Conservation (phyloP, 1,140 invertebrate species). For the Drosophila pectinifera region DNA sequence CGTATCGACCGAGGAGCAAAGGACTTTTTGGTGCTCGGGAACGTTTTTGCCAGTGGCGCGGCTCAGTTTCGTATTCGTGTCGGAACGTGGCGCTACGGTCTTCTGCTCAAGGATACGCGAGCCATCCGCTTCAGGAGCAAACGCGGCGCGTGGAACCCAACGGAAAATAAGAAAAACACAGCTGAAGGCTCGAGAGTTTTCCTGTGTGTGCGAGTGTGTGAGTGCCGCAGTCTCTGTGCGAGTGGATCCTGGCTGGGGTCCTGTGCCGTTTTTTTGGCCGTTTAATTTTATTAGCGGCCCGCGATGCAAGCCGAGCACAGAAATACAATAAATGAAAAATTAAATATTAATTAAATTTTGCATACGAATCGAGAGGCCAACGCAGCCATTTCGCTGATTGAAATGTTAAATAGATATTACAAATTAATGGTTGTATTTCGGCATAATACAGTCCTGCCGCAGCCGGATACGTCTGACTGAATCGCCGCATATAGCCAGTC, state of each 20-base stretch:
- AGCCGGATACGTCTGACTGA: constrained; percentile 27
- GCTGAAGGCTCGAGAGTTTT: constrained; percentile 40
- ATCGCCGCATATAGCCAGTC: constrained; percentile 1
- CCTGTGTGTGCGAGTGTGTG: constrained; percentile 26
- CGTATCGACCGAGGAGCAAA: constrained; percentile 59
- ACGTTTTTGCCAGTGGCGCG: constrained; percentile 66
- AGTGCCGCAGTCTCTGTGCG: constrained; percentile 25
- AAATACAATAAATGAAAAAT: constrained; percentile 81
- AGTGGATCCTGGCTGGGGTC: constrained; percentile 18
- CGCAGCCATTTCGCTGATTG: constrained; percentile 55
- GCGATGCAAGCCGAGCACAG: constrained; percentile 44
- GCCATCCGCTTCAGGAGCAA: constrained; percentile 25
- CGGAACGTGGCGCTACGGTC: constrained; percentile 83
- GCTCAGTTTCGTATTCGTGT: constrained; percentile 85
- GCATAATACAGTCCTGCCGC: not conserved
- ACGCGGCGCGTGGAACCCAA: constrained; percentile 41
- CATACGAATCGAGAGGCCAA: constrained; percentile 44
- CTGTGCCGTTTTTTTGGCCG: constrained; percentile 40
- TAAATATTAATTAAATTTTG: constrained; percentile 75
- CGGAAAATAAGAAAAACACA: constrained; percentile 30
- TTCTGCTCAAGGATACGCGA: constrained; percentile 81
- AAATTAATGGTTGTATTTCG: constrained; percentile 58
- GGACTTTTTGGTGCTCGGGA: constrained; percentile 72
- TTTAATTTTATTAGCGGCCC: constrained; percentile 73
- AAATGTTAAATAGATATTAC: constrained; percentile 79